phyloP scores from a whole-genome alignment of 92 coral and sea anemone species.

The Actinostola sp. region DNA sequence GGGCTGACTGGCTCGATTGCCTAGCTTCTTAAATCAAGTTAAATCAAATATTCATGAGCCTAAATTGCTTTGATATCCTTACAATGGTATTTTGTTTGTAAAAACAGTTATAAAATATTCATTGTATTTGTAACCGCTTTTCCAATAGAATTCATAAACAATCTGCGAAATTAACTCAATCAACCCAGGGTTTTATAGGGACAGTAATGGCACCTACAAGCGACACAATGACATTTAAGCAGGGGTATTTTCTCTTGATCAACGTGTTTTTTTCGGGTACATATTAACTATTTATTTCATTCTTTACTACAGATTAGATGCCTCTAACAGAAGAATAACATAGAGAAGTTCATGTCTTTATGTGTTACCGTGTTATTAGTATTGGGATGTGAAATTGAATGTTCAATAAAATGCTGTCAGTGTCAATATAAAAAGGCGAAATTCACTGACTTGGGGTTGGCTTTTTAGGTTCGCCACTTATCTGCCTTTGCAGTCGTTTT shows the following conservation, averaged over 20 bases:
- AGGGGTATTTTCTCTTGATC: slow-evolving; percentile 13
- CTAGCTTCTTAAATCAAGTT: slow-evolving; percentile 64
- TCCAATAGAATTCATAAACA: slow-evolving; percentile 64
- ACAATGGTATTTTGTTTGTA: slow-evolving; percentile 75
- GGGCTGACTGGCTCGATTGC: slow-evolving; percentile 18
- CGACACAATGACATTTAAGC: slow-evolving; percentile 32
- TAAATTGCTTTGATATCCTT: slow-evolving; percentile 73
- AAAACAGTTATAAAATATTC: slow-evolving; percentile 72
- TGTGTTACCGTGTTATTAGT: slow-evolving; percentile 4
- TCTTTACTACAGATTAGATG: slow-evolving; percentile 2
- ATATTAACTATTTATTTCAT: slow-evolving; percentile 26
- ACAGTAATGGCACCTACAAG: slow-evolving; percentile 36
- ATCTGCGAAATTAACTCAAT: slow-evolving; percentile 59
- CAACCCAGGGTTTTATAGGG: slow-evolving; percentile 53
- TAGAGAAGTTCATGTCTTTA: not conserved
- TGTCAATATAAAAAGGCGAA: not conserved
- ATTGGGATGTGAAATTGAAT: not conserved
- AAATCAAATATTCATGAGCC: slow-evolving; percentile 68
- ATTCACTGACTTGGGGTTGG: no score
- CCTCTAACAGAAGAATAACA: not conserved
- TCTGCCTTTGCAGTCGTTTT: no score
- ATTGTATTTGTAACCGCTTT: slow-evolving; percentile 55
- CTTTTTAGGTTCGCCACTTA: no score
- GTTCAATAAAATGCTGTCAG: slow-evolving; percentile 16
- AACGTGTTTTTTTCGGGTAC: slow-evolving; percentile 28